These are phyloP conservation scores for Lutjanus erythropterus DNA, from an alignment of 2,113 vertebrate species.

Conservation along the genomic window DNA sequence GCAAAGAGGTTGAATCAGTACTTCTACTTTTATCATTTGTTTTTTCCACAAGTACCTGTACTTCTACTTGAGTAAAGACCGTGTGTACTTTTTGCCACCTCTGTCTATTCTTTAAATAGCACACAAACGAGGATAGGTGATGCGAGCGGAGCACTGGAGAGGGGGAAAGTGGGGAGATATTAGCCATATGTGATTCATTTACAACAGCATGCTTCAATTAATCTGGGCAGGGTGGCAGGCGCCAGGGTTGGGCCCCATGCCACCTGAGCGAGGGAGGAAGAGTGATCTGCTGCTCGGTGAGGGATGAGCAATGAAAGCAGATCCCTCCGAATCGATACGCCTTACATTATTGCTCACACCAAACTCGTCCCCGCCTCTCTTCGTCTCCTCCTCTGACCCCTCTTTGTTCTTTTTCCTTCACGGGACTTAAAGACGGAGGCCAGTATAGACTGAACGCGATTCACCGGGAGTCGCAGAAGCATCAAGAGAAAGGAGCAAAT, in stretches of 20 bases:
- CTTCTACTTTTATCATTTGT: too few species aligned
- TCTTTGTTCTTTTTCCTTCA: constrained; percentile 46
- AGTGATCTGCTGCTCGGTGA: constrained; percentile 54
- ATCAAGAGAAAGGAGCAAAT: constrained; percentile 15
- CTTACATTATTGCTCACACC: constrained; percentile 59
- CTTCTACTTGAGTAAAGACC: too few species aligned
- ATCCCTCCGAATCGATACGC: constrained; percentile 66
- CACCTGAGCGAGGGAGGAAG: constrained; percentile 69
- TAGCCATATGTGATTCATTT: constrained; percentile 84
- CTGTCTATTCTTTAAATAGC: too few species aligned
- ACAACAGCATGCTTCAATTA: constrained; percentile 81
- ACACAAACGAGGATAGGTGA: constrained; percentile 52
- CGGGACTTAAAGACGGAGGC: constrained; percentile 32
- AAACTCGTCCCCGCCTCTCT: constrained; percentile 24
- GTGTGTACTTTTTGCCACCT: too few species aligned
- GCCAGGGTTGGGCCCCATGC: constrained; percentile 73
- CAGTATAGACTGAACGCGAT: constrained; percentile 26
- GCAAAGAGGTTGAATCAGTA: too few species aligned
- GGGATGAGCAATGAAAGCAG: constrained; percentile 59
- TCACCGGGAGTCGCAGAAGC: too few species aligned
- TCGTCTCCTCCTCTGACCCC: constrained; percentile 30
- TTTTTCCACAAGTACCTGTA: too few species aligned
- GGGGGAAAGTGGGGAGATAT: constrained; percentile 59
- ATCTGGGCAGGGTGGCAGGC: constrained; percentile 78
- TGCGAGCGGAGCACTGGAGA: constrained; percentile 6